Percentiles rank a stretch among this genome's conserved stretches.
phyloP scores from a whole-genome alignment of 2,113 vertebrate genomes.

The Chrysemys picta region DNA sequence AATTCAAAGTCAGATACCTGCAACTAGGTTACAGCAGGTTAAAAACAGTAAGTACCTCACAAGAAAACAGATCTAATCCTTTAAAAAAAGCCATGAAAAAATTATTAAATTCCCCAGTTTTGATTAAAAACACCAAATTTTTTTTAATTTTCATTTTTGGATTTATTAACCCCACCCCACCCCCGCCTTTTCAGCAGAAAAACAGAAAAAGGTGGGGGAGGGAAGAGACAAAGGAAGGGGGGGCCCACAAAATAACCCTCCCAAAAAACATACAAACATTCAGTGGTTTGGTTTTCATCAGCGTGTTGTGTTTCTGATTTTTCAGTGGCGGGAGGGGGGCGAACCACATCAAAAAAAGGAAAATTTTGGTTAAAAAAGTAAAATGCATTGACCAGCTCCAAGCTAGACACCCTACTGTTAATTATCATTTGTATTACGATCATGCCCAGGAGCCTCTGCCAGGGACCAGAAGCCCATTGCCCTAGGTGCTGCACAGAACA shows the following conservation, averaged over 20 bases:
- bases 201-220: too few relatives aligned
- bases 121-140: neutral
- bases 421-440: neutral
- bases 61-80: neutral
- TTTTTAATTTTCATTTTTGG: neutral
- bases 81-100: neutral
- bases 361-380: neutral
- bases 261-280: neutral
- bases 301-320: neutral
- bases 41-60: neutral
- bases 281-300: neutral
- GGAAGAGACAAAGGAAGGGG: fast-evolving
- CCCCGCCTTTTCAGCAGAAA: neutral
- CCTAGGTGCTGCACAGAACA: neutral
- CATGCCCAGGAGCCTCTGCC: neutral
- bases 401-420: neutral
- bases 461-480: fast-evolving
- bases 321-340: neutral
- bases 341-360: neutral
- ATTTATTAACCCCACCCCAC: neutral
- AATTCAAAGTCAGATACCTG: neutral
- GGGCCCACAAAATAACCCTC: neutral
- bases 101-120: neutral
- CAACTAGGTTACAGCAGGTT: neutral
- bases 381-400: neutral